Evolutionary conservation across 2,113 vertebrate species (phyloP).

Genomic region (Colius striatus): DNA sequence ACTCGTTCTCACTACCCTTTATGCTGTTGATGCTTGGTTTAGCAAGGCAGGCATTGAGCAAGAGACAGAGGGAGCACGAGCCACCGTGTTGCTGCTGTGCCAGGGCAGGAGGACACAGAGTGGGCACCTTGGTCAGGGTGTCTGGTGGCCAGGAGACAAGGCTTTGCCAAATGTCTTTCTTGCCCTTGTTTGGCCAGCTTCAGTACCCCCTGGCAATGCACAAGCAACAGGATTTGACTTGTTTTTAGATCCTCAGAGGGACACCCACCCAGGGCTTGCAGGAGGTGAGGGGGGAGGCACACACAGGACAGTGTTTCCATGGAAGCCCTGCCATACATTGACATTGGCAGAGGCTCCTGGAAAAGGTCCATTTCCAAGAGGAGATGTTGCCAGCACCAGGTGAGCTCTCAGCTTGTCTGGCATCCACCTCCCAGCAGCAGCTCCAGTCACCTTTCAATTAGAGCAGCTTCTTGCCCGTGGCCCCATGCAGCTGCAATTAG

Average conservation of each 20-base stretch:
- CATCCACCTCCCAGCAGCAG: background rate
- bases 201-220: fast-evolving
- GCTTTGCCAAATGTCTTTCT: background rate
- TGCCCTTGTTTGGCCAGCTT: background rate
- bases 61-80: background rate
- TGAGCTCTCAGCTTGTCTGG: background rate
- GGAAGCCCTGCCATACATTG: background rate
- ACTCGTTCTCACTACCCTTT: background rate
- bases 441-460: background rate
- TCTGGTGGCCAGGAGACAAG: background rate
- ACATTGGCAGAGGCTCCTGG: background rate
- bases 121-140: fast-evolving
- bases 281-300: background rate
- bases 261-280: background rate
- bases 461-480: background rate
- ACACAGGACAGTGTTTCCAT: background rate
- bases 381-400: slow-evolving; percentile 1
- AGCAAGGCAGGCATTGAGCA: background rate
- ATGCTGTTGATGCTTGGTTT: background rate
- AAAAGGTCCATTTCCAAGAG: background rate
- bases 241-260: background rate
- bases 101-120: fast-evolving
- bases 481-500: background rate
- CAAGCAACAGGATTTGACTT: background rate
- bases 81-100: background rate